These are phyloP conservation scores for Leptura quadrifasciata DNA, from an alignment of 2,888 invertebrate species.

Conservation along the genomic window DNA sequence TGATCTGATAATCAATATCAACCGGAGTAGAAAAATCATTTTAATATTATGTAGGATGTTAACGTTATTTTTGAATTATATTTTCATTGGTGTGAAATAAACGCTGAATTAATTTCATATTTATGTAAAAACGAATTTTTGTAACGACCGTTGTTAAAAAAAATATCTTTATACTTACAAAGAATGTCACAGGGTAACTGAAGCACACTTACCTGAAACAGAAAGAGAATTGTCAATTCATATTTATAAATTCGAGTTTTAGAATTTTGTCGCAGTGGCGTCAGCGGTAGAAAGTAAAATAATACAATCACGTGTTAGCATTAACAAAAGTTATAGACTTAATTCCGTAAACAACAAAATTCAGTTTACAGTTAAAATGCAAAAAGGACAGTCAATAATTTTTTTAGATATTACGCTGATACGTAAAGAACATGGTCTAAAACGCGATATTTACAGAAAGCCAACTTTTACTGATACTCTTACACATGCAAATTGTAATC, in stretches of 20 bases:
- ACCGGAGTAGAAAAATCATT: constrained; percentile 12
- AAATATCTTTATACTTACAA: constrained; percentile 20
- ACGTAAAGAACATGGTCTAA: too few species aligned
- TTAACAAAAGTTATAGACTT: too few species aligned
- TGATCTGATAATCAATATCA: constrained; percentile 45
- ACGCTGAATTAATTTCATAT: constrained; percentile 16
- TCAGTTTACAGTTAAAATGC: too few species aligned
- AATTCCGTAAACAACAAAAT: too few species aligned
- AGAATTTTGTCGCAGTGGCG: neutral
- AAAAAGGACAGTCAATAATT: too few species aligned
- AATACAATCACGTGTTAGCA: too few species aligned
- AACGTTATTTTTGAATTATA: neutral
- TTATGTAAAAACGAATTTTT: constrained; percentile 4
- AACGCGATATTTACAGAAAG: too few species aligned
- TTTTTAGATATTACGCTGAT: too few species aligned
- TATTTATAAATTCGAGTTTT: constrained; percentile 26
- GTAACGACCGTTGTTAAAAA: constrained; percentile 30
- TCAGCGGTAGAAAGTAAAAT: too few species aligned
- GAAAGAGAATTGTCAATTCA: constrained; percentile 22
- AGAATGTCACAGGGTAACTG: constrained; percentile 13
- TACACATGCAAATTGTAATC: too few species aligned
- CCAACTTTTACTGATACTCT: too few species aligned
- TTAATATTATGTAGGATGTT: constrained; percentile 11
- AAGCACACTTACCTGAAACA: constrained; percentile 35
- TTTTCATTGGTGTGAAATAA: constrained; percentile 4